Conservation (phyloP, 2,888 invertebrate genomes). For the Parthenolecanium corni region DNA sequence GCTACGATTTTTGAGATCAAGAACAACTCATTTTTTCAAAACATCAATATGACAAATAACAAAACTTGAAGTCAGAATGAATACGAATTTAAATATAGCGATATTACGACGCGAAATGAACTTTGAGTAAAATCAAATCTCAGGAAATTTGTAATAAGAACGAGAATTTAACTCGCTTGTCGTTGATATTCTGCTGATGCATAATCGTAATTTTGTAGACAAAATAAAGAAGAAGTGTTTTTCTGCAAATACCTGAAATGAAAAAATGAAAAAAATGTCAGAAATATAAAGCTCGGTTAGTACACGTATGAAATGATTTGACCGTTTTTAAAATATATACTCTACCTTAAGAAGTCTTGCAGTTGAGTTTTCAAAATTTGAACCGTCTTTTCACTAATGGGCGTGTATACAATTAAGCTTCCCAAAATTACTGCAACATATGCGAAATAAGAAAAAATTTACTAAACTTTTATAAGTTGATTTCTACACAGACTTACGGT, state of each 20-base stretch:
- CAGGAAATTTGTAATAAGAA: no score
- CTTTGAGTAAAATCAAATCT: no score
- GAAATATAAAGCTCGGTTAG: not conserved
- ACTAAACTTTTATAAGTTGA: not conserved
- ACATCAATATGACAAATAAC: no score
- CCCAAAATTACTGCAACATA: constrained; percentile 17
- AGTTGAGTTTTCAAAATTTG: constrained; percentile 19
- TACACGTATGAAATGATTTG: not conserved
- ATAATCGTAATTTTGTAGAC: constrained; percentile 7
- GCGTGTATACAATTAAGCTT: constrained; percentile 15
- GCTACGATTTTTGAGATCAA: no score
- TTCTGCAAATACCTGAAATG: constrained; percentile 13
- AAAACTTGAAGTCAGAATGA: no score
- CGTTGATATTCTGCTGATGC: constrained; percentile 21
- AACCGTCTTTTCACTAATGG: constrained; percentile 19
- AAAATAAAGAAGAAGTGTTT: constrained; percentile 13
- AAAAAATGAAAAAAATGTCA: not conserved
- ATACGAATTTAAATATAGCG: no score
- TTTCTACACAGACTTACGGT: not conserved
- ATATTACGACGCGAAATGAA: no score
- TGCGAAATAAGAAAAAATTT: no score
- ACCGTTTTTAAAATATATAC: not conserved
- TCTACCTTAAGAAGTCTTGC: constrained; percentile 24
- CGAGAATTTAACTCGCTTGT: not conserved
- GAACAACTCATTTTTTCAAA: no score